Percentiles rank a stretch among this genome's conserved stretches.
These are phyloP conservation scores for Orycteropus afer DNA, from an alignment of 2,113 vertebrate species.

Conservation along the genomic window DNA sequence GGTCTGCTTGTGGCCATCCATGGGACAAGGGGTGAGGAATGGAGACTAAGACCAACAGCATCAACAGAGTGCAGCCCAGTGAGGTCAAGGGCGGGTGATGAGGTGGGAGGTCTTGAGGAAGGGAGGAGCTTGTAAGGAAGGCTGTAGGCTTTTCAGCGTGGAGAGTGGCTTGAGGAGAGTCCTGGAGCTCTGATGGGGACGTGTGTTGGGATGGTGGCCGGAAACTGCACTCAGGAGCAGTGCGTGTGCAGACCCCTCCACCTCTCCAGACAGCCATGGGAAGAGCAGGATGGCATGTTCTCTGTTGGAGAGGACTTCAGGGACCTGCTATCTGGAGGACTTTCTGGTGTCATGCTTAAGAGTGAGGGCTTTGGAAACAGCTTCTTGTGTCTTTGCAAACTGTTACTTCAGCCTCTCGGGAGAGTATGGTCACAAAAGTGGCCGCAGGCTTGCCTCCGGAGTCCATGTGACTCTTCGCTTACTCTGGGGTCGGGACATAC, in stretches of 20 bases:
- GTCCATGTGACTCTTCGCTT: not conserved
- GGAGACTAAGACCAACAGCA: not conserved
- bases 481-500: not conserved
- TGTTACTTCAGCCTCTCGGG: not conserved
- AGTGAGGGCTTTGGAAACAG: not conserved
- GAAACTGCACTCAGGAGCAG: not conserved
- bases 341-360: not conserved
- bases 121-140: not conserved
- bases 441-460: not conserved
- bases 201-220: no score
- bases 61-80: not conserved
- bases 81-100: not conserved
- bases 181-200: not conserved
- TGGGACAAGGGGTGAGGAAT: not conserved
- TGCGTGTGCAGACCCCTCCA: not conserved
- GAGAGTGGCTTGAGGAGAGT: not conserved
- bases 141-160: not conserved
- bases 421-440: not conserved
- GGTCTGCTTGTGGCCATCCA: not conserved
- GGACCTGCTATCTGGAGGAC: not conserved
- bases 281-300: fast-evolving
- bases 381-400: not conserved
- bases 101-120: not conserved
- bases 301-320: not conserved
- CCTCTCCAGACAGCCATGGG: no score